Evolutionary conservation across 2,113 vertebrate species (phyloP), one percentile per base, ranked within the genome.

Genomic region (Garra rufa): DNA sequence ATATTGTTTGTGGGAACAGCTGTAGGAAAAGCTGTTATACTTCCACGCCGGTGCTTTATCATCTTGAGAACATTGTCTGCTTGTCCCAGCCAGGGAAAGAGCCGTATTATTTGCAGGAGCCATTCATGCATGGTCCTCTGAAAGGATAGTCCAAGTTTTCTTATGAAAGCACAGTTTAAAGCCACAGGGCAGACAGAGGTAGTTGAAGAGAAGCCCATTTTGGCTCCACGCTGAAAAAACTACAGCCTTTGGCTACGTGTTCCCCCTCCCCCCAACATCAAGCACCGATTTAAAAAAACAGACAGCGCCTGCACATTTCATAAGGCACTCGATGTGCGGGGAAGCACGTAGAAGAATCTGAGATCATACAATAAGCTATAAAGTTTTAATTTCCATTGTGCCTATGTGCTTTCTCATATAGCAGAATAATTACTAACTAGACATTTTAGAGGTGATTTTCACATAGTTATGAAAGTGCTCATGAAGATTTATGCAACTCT

Each of bases 311-410:
- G 65, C 30, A 82, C 34, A 79, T 89, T 88, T 88, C 88, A 74
- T 6, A 43, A 46, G 38, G 59, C 75, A 55, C 28, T 76, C 70
- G 43, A 28, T 48, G 73, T 88, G 89, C 43, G 34, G 81, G 43
- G 85, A 87, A 88, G 88, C 91, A 92, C 89, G 88, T 89, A 90
- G 88, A n/a, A 11, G 63, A 43, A 6, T n/a, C 59, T 28, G 24
- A 26, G 44, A 77, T 52, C 44, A 69, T 9, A 59, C 4, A 34
- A 26, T 1, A 28, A 38, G 50, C 26, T 10, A 24, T 69, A 70
- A 55, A 30, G 17, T 26, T 48, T 80, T 48, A 4, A 34, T 67
- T 81, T 81, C 59, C 26, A 67, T n/a, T 65, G 43, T 48, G 41
- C 10, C 61, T 48, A 9, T 43, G 21, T 61, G n/a, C 10, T 26